These are phyloP conservation scores for Oxyura jamaicensis DNA, from an alignment of 2,113 vertebrate genomes.

Conservation along the genomic window DNA sequence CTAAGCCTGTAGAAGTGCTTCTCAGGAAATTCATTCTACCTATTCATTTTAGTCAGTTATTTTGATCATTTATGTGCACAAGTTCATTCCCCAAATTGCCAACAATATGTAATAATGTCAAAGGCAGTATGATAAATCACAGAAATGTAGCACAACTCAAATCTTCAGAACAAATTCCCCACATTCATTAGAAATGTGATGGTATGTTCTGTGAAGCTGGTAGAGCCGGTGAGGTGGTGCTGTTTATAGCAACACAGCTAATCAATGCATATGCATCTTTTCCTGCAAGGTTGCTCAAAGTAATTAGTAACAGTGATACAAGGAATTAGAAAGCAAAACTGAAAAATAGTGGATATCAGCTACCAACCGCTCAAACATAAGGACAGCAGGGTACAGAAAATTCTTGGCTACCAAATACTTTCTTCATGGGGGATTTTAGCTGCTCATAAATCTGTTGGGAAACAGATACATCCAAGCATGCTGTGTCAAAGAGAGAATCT, in stretches of 20 bases:
- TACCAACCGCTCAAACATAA: slow-evolving; percentile 29
- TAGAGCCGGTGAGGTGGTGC: background rate
- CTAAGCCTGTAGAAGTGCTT: background rate
- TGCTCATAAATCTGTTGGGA: slow-evolving; percentile 62
- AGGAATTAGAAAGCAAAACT: slow-evolving; percentile 9
- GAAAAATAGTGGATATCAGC: slow-evolving; percentile 36
- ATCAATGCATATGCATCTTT: background rate
- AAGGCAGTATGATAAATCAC: background rate
- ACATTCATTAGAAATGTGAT: background rate
- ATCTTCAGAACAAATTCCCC: background rate
- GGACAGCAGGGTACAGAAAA: slow-evolving; percentile 45
- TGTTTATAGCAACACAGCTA: slow-evolving; percentile 5
- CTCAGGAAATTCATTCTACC: background rate
- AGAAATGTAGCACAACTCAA: background rate
- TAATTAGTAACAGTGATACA: slow-evolving; percentile 24
- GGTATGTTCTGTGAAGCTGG: background rate
- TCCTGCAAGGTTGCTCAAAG: slow-evolving; percentile 31
- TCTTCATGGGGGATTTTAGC: slow-evolving; percentile 56
- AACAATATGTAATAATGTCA: background rate
- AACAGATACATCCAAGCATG: slow-evolving; percentile 27
- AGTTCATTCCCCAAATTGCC: background rate
- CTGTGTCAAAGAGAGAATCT: slow-evolving; percentile 41
- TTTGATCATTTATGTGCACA: background rate
- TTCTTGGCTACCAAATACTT: slow-evolving; percentile 43
- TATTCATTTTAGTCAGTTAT: background rate